Conservation (phyloP, 2,888 invertebrate species). For the Lasioglossum pauxillum region DNA sequence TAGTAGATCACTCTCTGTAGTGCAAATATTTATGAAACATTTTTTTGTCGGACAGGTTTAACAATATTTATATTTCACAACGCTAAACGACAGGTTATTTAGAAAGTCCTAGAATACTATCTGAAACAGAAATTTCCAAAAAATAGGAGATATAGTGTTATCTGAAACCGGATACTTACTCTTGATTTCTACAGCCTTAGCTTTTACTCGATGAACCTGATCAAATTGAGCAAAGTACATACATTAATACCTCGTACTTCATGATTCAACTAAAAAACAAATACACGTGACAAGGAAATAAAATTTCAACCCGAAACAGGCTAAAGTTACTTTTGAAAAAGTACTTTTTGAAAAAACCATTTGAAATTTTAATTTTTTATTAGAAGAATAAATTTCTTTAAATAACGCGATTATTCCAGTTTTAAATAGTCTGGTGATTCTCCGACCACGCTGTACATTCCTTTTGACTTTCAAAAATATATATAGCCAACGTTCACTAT, state of each 20-base stretch:
- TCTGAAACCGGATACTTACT: neutral
- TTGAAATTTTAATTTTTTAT: neutral
- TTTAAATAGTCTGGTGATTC: too few relatives aligned
- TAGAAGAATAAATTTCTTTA: neutral
- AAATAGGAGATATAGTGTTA: neutral
- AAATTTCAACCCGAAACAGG: neutral
- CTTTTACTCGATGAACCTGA: neutral
- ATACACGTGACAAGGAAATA: neutral
- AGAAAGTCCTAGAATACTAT: neutral
- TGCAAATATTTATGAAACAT: neutral
- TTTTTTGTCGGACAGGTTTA: neutral
- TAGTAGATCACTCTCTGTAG: neutral
- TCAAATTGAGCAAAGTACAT: neutral
- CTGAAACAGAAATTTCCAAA: neutral
- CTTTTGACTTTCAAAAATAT: too few relatives aligned
- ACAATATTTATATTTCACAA: too few relatives aligned
- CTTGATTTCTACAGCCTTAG: neutral
- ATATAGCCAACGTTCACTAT: too few relatives aligned
- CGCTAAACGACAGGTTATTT: neutral
- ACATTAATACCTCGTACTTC: neutral
- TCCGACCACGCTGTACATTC: too few relatives aligned
- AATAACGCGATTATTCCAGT: neutral
- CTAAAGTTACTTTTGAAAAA: neutral
- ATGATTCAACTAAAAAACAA: neutral
- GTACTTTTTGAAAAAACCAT: too few relatives aligned